phyloP scores from a whole-genome alignment of 2,888 invertebrate species.

The Strigamia crassipes region DNA sequence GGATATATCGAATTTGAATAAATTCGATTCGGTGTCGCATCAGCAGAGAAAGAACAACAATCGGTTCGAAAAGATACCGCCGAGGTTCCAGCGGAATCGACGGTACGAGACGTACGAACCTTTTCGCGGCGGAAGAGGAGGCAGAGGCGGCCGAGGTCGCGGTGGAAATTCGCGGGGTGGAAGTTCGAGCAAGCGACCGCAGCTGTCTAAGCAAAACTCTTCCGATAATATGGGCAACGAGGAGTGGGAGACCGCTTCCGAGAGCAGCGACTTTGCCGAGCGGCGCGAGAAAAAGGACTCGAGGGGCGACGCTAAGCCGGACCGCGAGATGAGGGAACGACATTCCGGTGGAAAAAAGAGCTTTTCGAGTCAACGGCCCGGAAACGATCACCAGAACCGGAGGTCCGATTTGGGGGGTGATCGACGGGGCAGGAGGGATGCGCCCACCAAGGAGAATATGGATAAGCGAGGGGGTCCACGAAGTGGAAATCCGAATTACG shows the following conservation, averaged over 20 bases:
- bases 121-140: constrained; percentile 52
- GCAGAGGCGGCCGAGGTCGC: constrained; percentile 48
- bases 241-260: constrained; percentile 78
- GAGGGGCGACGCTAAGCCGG: constrained; percentile 11
- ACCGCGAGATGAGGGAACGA: constrained; percentile 27
- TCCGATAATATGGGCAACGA: constrained; percentile 54
- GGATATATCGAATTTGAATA: neutral
- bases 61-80: constrained; percentile 52
- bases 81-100: constrained; percentile 52
- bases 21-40: constrained; percentile 33
- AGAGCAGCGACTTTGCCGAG: constrained; percentile 69
- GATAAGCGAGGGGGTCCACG: neutral
- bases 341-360: constrained; percentile 56
- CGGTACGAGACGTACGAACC: constrained; percentile 56
- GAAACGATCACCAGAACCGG: constrained; percentile 57
- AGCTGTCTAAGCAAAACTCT: constrained; percentile 48
- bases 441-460: constrained; percentile 20
- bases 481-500: neutral
- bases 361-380: constrained; percentile 59
- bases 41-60: constrained; percentile 45
- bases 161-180: constrained; percentile 48
- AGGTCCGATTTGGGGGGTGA: constrained; percentile 43
- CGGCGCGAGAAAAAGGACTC: constrained; percentile 52
- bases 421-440: constrained; percentile 39
- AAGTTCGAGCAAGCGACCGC: constrained; percentile 47